A percentile compares a stretch with the other conserved stretches of the same genome.
Evolutionary conservation across 2,113 vertebrate genomes (phyloP).

Genomic region (Chaetodon trifascialis): DNA sequence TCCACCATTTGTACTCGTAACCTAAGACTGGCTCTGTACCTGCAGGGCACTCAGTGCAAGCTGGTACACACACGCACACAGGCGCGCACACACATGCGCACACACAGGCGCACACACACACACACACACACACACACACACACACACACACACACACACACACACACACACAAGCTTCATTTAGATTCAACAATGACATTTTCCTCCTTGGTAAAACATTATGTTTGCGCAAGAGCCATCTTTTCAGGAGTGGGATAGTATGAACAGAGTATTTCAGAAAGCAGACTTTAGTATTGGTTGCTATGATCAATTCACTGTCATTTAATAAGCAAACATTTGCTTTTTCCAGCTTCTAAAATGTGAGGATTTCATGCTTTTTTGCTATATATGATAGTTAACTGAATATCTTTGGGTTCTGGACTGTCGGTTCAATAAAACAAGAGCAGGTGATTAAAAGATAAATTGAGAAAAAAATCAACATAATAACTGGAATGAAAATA

Average conservation of each 20-base stretch:
- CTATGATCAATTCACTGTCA: too few relatives aligned
- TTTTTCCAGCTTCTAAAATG: too few relatives aligned
- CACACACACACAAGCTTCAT: slow-evolving; percentile 37
- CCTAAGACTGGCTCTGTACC: slow-evolving; percentile 94
- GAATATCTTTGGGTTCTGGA: too few relatives aligned
- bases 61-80: slow-evolving; percentile 73
- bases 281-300: too few relatives aligned
- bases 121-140: slow-evolving; percentile 39
- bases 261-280: not conserved
- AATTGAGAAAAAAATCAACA: too few relatives aligned
- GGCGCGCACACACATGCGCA: too few relatives aligned
- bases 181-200: slow-evolving; percentile 16
- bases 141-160: slow-evolving; percentile 28
- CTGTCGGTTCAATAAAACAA: too few relatives aligned
- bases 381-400: too few relatives aligned
- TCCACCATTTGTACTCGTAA: slow-evolving; percentile 99
- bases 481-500: too few relatives aligned
- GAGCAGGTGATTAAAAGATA: too few relatives aligned
- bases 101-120: slow-evolving; percentile 49
- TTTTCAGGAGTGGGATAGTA: slow-evolving; percentile 5
- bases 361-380: too few relatives aligned
- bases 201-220: not conserved
- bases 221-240: slow-evolving; percentile 11
- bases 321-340: too few relatives aligned
- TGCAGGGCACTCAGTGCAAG: slow-evolving; percentile 91